Evolutionary conservation across 2,888 invertebrate species (phyloP).

Genomic region (Chrysotoxum bicinctum): DNA sequence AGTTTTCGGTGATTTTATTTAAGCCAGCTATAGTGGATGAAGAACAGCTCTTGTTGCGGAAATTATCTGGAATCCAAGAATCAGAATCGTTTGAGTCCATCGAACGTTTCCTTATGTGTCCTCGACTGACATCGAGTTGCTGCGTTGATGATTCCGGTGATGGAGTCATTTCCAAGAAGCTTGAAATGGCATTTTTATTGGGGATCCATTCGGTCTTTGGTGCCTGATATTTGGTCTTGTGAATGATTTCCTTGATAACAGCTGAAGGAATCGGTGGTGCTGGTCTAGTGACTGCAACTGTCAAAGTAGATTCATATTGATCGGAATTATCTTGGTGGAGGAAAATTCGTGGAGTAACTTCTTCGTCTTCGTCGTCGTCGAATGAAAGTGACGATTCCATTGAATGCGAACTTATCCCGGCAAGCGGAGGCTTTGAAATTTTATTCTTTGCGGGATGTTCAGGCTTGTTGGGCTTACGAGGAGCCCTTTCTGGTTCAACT

Average conservation of each 20-base stretch:
- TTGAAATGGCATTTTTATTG: slow-evolving; percentile 75
- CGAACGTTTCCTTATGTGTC: slow-evolving; percentile 74
- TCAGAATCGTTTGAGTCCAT: slow-evolving; percentile 76
- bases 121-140: slow-evolving; percentile 44
- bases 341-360: slow-evolving; percentile 76
- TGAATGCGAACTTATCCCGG: slow-evolving; percentile 76
- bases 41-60: slow-evolving; percentile 62
- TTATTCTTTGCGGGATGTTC: slow-evolving; percentile 66
- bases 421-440: slow-evolving; percentile 57
- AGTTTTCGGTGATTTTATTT: slow-evolving; percentile 73
- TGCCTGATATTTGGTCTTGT: slow-evolving; percentile 43
- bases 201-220: slow-evolving; percentile 75
- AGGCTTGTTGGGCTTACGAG: slow-evolving; percentile 7
- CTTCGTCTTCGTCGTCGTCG: slow-evolving; percentile 50
- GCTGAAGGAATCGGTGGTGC: slow-evolving; percentile 70
- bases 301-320: slow-evolving; percentile 78
- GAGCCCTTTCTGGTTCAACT: slow-evolving; percentile 15
- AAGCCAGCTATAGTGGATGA: slow-evolving; percentile 66
- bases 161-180: slow-evolving; percentile 74
- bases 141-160: slow-evolving; percentile 43
- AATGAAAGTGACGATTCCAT: slow-evolving; percentile 64
- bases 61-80: slow-evolving; percentile 75
- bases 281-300: slow-evolving; percentile 78
- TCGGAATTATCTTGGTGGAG: slow-evolving; percentile 79
- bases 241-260: slow-evolving; percentile 63